Evolutionary conservation across 2,888 invertebrate genomes (phyloP).

Genomic region (Helobdella robusta): DNA sequence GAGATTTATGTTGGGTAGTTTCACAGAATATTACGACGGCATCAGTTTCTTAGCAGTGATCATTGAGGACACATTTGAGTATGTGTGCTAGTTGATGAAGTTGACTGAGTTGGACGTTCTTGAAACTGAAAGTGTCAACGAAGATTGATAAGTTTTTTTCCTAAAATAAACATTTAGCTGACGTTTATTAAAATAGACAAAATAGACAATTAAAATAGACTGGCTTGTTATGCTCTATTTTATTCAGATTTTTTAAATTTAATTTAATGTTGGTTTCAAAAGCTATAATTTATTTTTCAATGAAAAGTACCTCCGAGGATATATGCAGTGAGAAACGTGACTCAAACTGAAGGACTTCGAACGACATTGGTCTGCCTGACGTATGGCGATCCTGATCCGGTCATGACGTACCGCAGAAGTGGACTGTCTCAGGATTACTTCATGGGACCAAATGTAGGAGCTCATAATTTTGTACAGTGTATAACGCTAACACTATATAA

Average conservation of each 20-base stretch:
- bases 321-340: slow-evolving; percentile 25
- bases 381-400: slow-evolving; percentile 36
- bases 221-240: not conserved
- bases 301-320: slow-evolving; percentile 26
- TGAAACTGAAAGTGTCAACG: too few relatives aligned
- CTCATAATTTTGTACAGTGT: too few relatives aligned
- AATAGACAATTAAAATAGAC: not conserved
- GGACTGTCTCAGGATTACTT: slow-evolving; percentile 30
- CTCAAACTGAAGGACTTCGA: slow-evolving; percentile 24
- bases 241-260: not conserved
- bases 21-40: too few relatives aligned
- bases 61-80: too few relatives aligned
- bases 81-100: too few relatives aligned
- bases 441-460: slow-evolving; percentile 32
- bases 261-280: too few relatives aligned
- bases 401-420: slow-evolving; percentile 35
- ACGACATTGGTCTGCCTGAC: slow-evolving; percentile 34
- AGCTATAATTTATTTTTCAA: not conserved
- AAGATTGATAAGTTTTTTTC: too few relatives aligned
- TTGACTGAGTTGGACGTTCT: too few relatives aligned
- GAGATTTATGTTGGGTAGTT: too few relatives aligned
- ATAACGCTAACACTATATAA: too few relatives aligned
- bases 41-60: too few relatives aligned
- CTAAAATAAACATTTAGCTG: not conserved
- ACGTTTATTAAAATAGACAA: not conserved